Base-by-base conservation (phyloP, 1,140 invertebrate species). In the Pentalonia nigronervosa region DNA sequence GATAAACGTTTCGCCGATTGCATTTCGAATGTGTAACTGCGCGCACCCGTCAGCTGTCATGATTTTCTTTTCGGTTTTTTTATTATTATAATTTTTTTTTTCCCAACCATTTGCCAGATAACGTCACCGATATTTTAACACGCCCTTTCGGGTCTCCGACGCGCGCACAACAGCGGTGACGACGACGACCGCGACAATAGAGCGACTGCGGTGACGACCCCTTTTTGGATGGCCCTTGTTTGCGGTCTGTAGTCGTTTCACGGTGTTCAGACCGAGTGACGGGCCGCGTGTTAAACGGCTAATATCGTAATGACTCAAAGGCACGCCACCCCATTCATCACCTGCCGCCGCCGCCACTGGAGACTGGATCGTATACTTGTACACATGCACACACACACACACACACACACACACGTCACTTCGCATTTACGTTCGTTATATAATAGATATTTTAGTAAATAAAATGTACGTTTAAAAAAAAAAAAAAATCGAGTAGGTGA, bases 21-120 rank as follows among this genome's bases (percentile, higher is more conserved):
- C 91, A 56, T 41, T 20, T 4, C n/a, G 30, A 9, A n/a, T 25
- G 41, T 34, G 87, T 34, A 21, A n/a, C 25, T 30, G n/a, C 83
- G 81, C 81, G 48, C 76, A 56, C 47, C 91, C 50, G 48, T 93
- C 81, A 84, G 91, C 91, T 56, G 91, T 93, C 91, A 84, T 93
- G 45, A 56, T 89, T 89, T 53, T 89, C 21, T 53, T 89, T 89
- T 93, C 14, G 21, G 36, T 41, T 30, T 84, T n/a, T 84, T n/a
- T 90, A n/a, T 56, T 36, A 20, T 89, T 53, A 34, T 53, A 0
- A 53, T 90, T 60, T 90, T 67, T 67, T n/a, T n/a, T 60, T 90
- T 91, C 41, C 41, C 4, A 41, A 91, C 48, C 34, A 50, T 92
- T 34, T 23, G n/a, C 76, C 91, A 41, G 91, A 81, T 92, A 92